Evolutionary conservation across 2,888 invertebrate species (phyloP).

Genomic region (Drosophila meridiana): DNA sequence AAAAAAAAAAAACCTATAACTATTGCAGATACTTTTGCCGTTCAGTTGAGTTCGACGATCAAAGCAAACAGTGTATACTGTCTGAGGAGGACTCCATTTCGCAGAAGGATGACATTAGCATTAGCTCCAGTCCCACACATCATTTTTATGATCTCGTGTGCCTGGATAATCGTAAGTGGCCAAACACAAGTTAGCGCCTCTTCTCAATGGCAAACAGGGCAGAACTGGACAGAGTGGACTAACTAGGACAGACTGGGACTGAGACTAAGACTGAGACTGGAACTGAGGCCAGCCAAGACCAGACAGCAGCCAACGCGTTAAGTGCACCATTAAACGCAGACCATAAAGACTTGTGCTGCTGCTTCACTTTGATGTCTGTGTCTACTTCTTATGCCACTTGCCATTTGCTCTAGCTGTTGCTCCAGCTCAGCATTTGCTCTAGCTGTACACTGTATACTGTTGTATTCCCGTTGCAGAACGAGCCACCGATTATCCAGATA

Average conservation of each 20-base stretch:
- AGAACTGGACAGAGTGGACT: slow-evolving; percentile 11
- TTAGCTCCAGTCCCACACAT: slow-evolving; percentile 93
- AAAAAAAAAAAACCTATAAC: background rate
- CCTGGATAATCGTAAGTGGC: slow-evolving; percentile 93
- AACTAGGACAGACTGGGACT: slow-evolving; percentile 16
- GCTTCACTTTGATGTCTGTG: slow-evolving; percentile 34
- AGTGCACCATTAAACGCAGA: slow-evolving; percentile 61
- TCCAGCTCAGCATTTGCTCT: background rate
- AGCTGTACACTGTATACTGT: slow-evolving; percentile 12
- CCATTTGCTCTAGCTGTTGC: slow-evolving; percentile 19
- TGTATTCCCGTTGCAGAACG: slow-evolving; percentile 88
- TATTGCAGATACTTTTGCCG: slow-evolving; percentile 91
- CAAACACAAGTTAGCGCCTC: slow-evolving; percentile 55
- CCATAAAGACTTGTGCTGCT: slow-evolving; percentile 53
- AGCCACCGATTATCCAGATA: slow-evolving; percentile 95
- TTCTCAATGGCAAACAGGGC: slow-evolving; percentile 25
- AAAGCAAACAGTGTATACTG: slow-evolving; percentile 93
- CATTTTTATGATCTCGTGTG: slow-evolving; percentile 96
- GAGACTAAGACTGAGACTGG: slow-evolving; percentile 1
- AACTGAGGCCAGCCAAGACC: slow-evolving; percentile 12
- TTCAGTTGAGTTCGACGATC: slow-evolving; percentile 95
- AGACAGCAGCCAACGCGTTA: slow-evolving; percentile 51
- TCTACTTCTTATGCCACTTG: slow-evolving; percentile 39
- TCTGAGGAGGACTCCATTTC: slow-evolving; percentile 96
- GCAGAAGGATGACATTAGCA: slow-evolving; percentile 94